Evolutionary conservation across 1,140 invertebrate genomes (phyloP), one percentile per base, ranked within the genome.

Genomic region (Drosophila lacertosa): DNA sequence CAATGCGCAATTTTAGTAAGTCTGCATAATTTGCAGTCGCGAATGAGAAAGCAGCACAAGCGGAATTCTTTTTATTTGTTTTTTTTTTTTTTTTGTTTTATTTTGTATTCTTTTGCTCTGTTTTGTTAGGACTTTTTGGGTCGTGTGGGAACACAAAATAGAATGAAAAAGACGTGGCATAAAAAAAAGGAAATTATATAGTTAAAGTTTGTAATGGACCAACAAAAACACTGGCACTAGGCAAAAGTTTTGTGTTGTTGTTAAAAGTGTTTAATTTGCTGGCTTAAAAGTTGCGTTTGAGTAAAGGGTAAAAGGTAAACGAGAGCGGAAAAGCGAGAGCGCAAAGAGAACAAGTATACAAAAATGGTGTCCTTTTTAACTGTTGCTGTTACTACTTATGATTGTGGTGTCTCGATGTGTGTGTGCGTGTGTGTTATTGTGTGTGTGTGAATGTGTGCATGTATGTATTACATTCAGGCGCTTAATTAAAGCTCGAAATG

Each of bases 191-290:
- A 74, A 84, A 77, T 76, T 70, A 73, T 82, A 50, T 45, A 70
- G 70, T 69, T 70, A 58, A 59, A 62, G 64, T 57, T 81, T 57
- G 44, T 62, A 84, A 84, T 84, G 65, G 75, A 58, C 64, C 72
- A 71, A 76, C 71, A 84, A 65, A 62, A 76, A 74, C n/a, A 24
- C 18, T 24, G 47, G 29, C 29, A 33, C 29, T 50, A 22, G 13
- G 18, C 24, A n/a, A 82, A 79, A 82, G 65, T 83, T 84, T 29
- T 62, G 59, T 83, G 79, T 84, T 86, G 80, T 76, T 84, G 65
- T 74, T 81, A 59, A 66, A 74, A 84, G 82, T 84, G 81, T 84
- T 84, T 88, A 84, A 84, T 84, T 84, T 84, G 73, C 81, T 86
- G 77, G 81, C 81, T 84, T 84, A 84, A 84, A 84, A 84, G 81